Evolutionary conservation across 2,888 invertebrate genomes (phyloP).

Genomic region (Drosophila maculinotata): DNA sequence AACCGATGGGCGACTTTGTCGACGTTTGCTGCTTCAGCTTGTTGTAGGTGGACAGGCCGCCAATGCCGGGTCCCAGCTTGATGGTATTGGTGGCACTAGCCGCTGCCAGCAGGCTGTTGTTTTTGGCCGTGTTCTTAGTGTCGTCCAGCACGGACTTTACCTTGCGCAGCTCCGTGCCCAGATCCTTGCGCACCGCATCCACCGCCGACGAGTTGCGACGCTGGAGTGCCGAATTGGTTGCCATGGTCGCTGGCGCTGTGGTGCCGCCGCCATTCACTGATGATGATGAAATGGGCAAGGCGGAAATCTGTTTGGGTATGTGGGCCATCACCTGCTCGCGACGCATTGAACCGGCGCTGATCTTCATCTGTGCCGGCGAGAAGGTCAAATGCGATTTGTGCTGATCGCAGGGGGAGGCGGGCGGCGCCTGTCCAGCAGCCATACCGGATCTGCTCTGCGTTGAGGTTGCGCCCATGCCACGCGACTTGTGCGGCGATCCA

Average conservation of each 20-base stretch:
- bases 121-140: slow-evolving; percentile 32
- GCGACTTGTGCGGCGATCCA: slow-evolving; percentile 74
- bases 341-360: slow-evolving; percentile 83
- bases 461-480: slow-evolving; percentile 4
- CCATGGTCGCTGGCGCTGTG: slow-evolving; percentile 74
- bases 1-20: slow-evolving; percentile 70
- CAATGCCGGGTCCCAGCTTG: slow-evolving; percentile 84
- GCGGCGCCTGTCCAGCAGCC: slow-evolving; percentile 48
- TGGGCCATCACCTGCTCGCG: slow-evolving; percentile 76
- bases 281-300: slow-evolving; percentile 69
- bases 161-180: slow-evolving; percentile 86
- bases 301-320: slow-evolving; percentile 81
- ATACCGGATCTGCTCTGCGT: slow-evolving; percentile 37
- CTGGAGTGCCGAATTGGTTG: slow-evolving; percentile 78
- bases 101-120: slow-evolving; percentile 43
- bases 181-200: slow-evolving; percentile 88
- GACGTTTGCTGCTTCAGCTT: slow-evolving; percentile 83
- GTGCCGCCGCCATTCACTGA: slow-evolving; percentile 64
- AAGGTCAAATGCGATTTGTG: slow-evolving; percentile 89
- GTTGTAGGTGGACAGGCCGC: slow-evolving; percentile 85
- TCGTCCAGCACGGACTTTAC: slow-evolving; percentile 52
- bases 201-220: slow-evolving; percentile 78
- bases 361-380: slow-evolving; percentile 89
- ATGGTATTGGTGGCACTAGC: slow-evolving; percentile 83
- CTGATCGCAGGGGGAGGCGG: slow-evolving; percentile 87